A percentile compares a stretch with the other conserved stretches of the same genome.
Evolutionary conservation across 1,140 invertebrate species (phyloP).

Genomic region (Hirudo medicinalis): DNA sequence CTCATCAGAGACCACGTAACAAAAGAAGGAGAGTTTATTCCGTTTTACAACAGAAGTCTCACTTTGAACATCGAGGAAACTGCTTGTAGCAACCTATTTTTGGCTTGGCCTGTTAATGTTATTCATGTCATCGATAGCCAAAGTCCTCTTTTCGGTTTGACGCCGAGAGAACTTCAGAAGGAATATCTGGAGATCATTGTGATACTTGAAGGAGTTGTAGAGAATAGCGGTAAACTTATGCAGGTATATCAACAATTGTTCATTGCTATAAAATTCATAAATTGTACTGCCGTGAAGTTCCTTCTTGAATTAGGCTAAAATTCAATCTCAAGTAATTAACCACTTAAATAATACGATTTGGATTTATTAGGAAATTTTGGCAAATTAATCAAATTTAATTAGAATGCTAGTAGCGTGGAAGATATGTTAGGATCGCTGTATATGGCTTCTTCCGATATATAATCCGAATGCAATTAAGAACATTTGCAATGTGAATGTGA

Average conservation of each 20-base stretch:
- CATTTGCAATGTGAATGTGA: too few species aligned
- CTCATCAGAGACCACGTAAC: neutral
- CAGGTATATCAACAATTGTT: conserved; percentile 46
- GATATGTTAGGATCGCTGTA: too few species aligned
- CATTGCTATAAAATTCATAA: too few species aligned
- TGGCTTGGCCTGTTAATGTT: conserved; percentile 49
- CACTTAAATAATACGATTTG: neutral
- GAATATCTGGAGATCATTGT: conserved; percentile 53
- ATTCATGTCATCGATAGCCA: conserved; percentile 28
- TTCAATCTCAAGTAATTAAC: neutral
- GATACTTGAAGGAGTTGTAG: conserved; percentile 63
- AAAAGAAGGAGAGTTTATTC: conserved; percentile 9
- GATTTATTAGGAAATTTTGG: neutral
- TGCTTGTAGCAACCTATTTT: conserved; percentile 49
- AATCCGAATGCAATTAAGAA: too few species aligned
- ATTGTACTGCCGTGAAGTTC: too few species aligned
- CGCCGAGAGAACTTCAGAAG: conserved; percentile 24
- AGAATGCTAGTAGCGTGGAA: too few species aligned
- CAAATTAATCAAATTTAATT: too few species aligned
- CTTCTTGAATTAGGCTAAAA: neutral
- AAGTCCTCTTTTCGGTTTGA: conserved; percentile 29
- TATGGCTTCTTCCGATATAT: too few species aligned
- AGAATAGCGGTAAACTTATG: conserved; percentile 40
- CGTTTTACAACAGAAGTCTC: neutral
- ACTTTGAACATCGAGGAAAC: neutral